phyloP scores from a whole-genome alignment of 2,797 vertebrate species.

The Gallinago nigripennis region DNA sequence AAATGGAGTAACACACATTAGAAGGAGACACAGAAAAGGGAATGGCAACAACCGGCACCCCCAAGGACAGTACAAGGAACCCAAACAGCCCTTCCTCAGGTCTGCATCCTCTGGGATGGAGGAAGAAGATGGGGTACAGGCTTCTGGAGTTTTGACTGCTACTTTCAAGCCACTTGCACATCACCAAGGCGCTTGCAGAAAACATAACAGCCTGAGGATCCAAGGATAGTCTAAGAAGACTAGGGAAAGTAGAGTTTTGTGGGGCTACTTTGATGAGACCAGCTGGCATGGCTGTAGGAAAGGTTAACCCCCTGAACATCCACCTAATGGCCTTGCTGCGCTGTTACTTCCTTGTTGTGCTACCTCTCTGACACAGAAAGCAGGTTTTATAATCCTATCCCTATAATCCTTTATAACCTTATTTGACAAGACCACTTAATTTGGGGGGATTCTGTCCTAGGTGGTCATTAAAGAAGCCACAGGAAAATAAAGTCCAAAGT shows the following conservation, averaged over 20 bases:
- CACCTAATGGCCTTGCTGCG: not conserved
- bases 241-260: not conserved
- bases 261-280: not conserved
- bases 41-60: not conserved
- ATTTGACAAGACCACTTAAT: not conserved
- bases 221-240: not conserved
- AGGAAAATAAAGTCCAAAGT: not conserved
- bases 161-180: not conserved
- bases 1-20: not conserved
- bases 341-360: not conserved
- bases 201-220: not conserved
- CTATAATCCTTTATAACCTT: not conserved
- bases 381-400: not conserved
- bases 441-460: not conserved
- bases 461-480: rapidly evolving
- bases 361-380: not conserved
- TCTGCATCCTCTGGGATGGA: not conserved
- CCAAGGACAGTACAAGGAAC: not conserved
- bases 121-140: not conserved
- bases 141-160: not conserved
- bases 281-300: not conserved
- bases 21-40: not conserved
- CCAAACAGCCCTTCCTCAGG: not conserved
- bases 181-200: not conserved
- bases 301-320: not conserved